Evolutionary conservation across 2,797 vertebrate genomes (phyloP).

Genomic region (Parauchenoglanis punctatus): DNA sequence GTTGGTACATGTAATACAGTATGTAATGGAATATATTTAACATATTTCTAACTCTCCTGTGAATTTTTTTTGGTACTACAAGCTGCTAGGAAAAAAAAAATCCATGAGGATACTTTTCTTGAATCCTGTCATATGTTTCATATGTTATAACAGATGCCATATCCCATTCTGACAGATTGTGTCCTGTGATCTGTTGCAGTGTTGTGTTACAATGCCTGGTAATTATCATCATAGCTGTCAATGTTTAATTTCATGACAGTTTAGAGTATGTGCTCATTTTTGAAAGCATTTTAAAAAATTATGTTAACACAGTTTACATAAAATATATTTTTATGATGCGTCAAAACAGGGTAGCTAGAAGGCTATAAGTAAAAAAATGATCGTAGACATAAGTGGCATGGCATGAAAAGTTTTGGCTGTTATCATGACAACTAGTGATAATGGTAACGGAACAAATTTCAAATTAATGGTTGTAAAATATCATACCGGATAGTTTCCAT

Average conservation of each 20-base stretch:
- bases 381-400: background rate
- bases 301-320: slow-evolving; percentile 1
- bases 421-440: background rate
- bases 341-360: background rate
- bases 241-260: background rate
- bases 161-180: slow-evolving; percentile 13
- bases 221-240: background rate
- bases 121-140: background rate
- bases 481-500: background rate
- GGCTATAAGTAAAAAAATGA: background rate
- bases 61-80: background rate
- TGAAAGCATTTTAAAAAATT: background rate
- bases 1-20: background rate
- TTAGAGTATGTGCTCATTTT: background rate
- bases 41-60: background rate
- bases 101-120: background rate
- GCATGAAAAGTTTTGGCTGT: background rate
- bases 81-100: background rate
- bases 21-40: background rate
- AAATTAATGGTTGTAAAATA: background rate
- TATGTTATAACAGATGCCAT: slow-evolving; percentile 9
- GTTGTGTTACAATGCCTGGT: background rate
- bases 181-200: slow-evolving; percentile 9
- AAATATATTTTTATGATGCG: background rate
- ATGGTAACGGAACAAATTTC: background rate